phyloP scores from a whole-genome alignment of 2,888 invertebrate genomes.

The Amaurobius ferox region DNA sequence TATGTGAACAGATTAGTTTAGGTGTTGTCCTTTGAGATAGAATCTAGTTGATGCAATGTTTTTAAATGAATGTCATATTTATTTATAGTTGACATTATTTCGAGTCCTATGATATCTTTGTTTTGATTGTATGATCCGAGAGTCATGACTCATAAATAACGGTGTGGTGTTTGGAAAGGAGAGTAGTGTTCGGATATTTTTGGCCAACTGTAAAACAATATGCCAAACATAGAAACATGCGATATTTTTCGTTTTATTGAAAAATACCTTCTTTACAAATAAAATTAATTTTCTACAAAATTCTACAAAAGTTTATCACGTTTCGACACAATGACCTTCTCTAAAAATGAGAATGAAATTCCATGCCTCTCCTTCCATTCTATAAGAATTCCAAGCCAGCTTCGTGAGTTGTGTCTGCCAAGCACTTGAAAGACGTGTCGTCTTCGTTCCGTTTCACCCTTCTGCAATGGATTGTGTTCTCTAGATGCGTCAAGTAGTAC shows the following conservation, averaged over 20 bases:
- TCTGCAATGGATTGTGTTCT: background rate
- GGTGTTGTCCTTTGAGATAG: too few relatives aligned
- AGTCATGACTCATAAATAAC: too few relatives aligned
- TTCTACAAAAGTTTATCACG: background rate
- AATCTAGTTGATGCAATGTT: too few relatives aligned
- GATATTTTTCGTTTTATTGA: background rate
- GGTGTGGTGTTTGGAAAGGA: too few relatives aligned
- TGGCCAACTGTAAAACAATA: too few relatives aligned
- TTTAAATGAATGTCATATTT: too few relatives aligned
- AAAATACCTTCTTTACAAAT: background rate
- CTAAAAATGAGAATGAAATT: background rate
- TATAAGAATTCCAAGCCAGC: slow-evolving; percentile 49
- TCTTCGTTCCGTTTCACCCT: background rate
- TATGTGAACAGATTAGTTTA: too few relatives aligned
- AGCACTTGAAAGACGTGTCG: slow-evolving; percentile 13
- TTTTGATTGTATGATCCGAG: too few relatives aligned
- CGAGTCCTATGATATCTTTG: too few relatives aligned
- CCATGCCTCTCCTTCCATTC: background rate
- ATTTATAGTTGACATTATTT: too few relatives aligned
- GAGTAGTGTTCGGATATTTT: too few relatives aligned
- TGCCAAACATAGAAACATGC: background rate
- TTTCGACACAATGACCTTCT: background rate
- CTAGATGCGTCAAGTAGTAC: slow-evolving; percentile 37
- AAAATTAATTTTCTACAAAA: background rate
- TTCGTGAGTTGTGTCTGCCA: slow-evolving; percentile 24